Percentiles rank a stretch among this genome's conserved stretches.
phyloP scores from a whole-genome alignment of 2,113 vertebrate species.

The Trichomycterus rosablanca region DNA sequence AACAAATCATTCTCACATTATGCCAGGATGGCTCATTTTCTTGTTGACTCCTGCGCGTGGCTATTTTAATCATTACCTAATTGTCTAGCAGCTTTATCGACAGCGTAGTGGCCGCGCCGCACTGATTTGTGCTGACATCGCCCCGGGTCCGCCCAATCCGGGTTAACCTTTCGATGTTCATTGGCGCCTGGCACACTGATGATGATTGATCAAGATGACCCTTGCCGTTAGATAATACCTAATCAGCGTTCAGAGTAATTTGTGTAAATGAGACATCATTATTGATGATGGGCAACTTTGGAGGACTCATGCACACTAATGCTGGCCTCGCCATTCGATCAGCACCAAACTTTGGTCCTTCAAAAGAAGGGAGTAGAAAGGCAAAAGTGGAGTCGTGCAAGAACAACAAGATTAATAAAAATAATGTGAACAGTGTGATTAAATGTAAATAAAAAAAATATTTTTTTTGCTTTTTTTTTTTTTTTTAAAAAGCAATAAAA shows the following conservation, averaged over 20 bases:
- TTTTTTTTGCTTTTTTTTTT: too few relatives aligned
- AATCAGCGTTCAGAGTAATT: constrained; percentile 87
- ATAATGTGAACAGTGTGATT: too few relatives aligned
- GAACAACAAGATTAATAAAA: not conserved
- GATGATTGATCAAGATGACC: constrained; percentile 86
- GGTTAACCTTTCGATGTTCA: constrained; percentile 90
- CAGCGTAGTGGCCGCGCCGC: constrained; percentile 70
- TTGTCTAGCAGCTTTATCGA: constrained; percentile 92
- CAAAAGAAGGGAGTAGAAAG: constrained; percentile 17
- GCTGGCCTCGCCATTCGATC: constrained; percentile 59
- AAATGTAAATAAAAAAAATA: not conserved
- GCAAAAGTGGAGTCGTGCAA: not conserved
- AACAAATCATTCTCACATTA: constrained; percentile 80
- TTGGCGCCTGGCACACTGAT: constrained; percentile 78
- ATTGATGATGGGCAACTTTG: constrained; percentile 80
- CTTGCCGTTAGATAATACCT: constrained; percentile 88
- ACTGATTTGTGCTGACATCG: constrained; percentile 96
- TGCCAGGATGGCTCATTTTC: constrained; percentile 82
- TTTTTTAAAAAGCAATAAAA: too few relatives aligned
- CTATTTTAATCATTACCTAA: constrained; percentile 94
- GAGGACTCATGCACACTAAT: constrained; percentile 67
- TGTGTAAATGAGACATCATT: constrained; percentile 94
- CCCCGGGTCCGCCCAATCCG: constrained; percentile 74
- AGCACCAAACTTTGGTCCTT: constrained; percentile 63
- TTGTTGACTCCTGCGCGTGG: constrained; percentile 79